Evolutionary conservation across 2,113 vertebrate genomes (phyloP), one percentile per base, ranked within the genome.

Genomic region (Lagopus muta): DNA sequence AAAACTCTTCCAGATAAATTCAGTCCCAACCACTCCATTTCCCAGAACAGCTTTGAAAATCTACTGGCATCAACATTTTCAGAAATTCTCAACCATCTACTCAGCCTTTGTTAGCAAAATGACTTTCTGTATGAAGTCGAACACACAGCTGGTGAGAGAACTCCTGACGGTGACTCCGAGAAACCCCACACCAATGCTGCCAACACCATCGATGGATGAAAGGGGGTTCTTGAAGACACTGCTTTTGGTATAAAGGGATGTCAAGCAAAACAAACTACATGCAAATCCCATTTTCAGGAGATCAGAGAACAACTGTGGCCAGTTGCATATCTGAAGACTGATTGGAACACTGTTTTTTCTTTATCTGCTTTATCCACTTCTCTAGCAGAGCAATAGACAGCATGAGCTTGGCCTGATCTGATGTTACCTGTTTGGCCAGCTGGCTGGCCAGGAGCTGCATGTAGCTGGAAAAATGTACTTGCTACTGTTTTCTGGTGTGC

Each of bases 41-140:
- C 64, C 80, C 40, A 38, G 65, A 93, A 81, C 24, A 71, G 12
- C n/a, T 88, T 50, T 83, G 73, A 80, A 94, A 71, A 55, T 9
- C 61, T 30, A 21, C 50, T 66, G n/a, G 50, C 71, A 86, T 8
- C 30, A 70, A n/a, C 17, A 28, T 48, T 82, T 69, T n/a, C 0
- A 25, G n/a, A 65, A 77, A 8, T 27, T 76, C 48, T 43, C 11
- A 13, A 1, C 47, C 32, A 88, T 10, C 10, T 20, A 2, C 34
- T 60, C 61, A 48, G 18, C 17, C 11, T 27, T 38, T 52, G 7
- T 15, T 36, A 27, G 32, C 27, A 22, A 79, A 76, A 58, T 3
- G 4, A 40, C 1, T 50, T 50, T 50, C 48, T 61, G 20, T 4
- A 8, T 1, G 40, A 79, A 57, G 30, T 0, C 43, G 71, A 70